Conservation (phyloP, 2,797 vertebrate species). For the Epinephelus awoara region DNA sequence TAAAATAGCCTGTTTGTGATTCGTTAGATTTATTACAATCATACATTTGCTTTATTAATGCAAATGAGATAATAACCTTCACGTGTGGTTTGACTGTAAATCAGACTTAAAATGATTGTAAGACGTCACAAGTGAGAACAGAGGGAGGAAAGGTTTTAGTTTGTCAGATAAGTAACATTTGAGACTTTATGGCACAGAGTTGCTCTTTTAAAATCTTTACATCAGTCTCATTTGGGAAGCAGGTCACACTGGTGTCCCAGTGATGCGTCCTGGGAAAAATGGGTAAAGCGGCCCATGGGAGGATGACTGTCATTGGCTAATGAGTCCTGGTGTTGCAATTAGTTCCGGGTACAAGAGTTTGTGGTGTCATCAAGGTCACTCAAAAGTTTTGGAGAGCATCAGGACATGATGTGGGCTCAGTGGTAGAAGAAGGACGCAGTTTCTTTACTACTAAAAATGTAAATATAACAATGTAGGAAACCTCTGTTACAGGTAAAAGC, state of each 20-base stretch:
- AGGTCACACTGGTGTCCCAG: slow-evolving; percentile 30
- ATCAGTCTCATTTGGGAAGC: slow-evolving; percentile 18
- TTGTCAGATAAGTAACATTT: background rate
- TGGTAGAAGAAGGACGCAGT: background rate
- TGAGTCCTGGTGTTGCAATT: slow-evolving; percentile 70
- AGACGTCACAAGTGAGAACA: background rate
- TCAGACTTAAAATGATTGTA: slow-evolving; percentile 24
- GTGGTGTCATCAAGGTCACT: slow-evolving; percentile 61
- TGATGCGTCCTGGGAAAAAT: slow-evolving; percentile 38
- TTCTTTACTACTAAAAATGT: background rate
- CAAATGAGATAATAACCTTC: slow-evolving; percentile 67
- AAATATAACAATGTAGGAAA: background rate
- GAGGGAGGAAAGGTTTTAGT: background rate
- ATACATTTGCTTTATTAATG: slow-evolving; percentile 69
- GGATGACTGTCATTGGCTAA: slow-evolving; percentile 62
- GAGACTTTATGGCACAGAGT: background rate
- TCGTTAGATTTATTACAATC: slow-evolving; percentile 69
- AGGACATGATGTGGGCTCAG: slow-evolving; percentile 11
- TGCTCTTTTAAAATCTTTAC: slow-evolving; percentile 28
- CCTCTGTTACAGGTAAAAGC: too few species aligned
- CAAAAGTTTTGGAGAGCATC: slow-evolving; percentile 4
- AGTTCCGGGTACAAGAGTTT: slow-evolving; percentile 56
- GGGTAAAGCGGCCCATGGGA: slow-evolving; percentile 54
- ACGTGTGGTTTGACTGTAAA: slow-evolving; percentile 39
- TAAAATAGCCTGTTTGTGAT: slow-evolving; percentile 62